Evolutionary conservation across 2,888 invertebrate genomes (phyloP), one percentile per base, ranked within the genome.

Genomic region (Junonia oenone): DNA sequence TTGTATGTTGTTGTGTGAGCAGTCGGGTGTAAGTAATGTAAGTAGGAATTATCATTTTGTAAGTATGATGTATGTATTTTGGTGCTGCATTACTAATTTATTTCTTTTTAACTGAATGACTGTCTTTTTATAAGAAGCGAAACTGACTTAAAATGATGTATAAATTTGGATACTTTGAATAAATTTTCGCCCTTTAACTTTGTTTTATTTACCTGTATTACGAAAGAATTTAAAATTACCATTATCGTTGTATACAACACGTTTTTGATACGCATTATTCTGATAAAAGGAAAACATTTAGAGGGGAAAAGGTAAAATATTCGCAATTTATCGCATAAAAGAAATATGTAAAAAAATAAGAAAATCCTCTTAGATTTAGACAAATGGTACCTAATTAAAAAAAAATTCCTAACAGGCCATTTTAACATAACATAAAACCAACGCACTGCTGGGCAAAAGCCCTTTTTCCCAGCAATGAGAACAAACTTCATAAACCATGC

Each of bases 21-120:
- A 57, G 31, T 56, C 56, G 52, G 19, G 53, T 56, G 49, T 31
- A 48, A 45, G 46, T 45, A 52, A 50, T 73, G 65, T 70, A 75
- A 71, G 71, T 75, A 76, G 73, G 62, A 68, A 67, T 61, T 73
- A 68, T 77, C 73, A 74, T 72, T 71, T 72, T 77, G 74, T 81
- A 78, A 75, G 74, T 78, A 78, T 69, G 77, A 76, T 83, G 81
- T 83, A 81, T 83, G 81, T 83, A 83, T 86, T 83, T 85, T 86
- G 89, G 87, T 88, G 88, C 89, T 88, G 87, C 82, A 81, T 83
- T 85, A 87, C 83, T 89, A 88, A 88, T 89, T 89, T 88, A 88
- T 88, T 83, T 79, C 77, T 75, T 81, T 81, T 73, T 80, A 76
- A 80, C 72, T 81, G 78, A 75, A 77, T 75, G 77, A 81, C 78